Conservation (phyloP, 2,888 invertebrate species). For the Sphinx pinastri region DNA sequence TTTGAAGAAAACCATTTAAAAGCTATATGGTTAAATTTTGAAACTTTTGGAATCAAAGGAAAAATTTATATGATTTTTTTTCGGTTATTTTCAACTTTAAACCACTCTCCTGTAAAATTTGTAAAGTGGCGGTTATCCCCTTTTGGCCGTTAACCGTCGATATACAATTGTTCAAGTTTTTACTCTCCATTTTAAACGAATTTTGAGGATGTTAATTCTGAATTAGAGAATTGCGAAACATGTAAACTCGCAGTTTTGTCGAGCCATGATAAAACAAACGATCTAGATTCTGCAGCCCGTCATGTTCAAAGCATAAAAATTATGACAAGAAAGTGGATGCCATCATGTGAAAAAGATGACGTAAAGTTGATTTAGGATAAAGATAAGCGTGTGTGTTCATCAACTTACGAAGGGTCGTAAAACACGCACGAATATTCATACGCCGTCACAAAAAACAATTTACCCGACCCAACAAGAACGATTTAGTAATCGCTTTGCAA, state of each 20-base stretch:
- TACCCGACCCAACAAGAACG: constrained; percentile 20
- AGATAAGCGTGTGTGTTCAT: constrained; percentile 18
- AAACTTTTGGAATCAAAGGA: too few species aligned
- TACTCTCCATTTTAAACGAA: neutral
- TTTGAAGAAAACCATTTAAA: too few species aligned
- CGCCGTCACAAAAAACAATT: constrained; percentile 10
- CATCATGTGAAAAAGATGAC: neutral
- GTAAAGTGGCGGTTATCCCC: too few species aligned
- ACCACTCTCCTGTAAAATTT: too few species aligned
- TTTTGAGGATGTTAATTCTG: too few species aligned
- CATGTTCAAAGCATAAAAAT: constrained; percentile 5
- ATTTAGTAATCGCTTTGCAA: constrained; percentile 31
- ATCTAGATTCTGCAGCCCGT: neutral
- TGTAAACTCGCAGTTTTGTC: neutral
- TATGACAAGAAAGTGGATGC: constrained; percentile 14
- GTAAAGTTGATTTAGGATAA: constrained; percentile 11
- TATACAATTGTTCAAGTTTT: constrained; percentile 26
- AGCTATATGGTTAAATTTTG: too few species aligned
- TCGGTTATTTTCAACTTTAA: too few species aligned
- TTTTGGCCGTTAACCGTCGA: too few species aligned
- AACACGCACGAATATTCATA: constrained; percentile 14
- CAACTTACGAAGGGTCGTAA: constrained; percentile 11
- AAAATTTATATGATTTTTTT: too few species aligned
- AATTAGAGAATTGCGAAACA: too few species aligned
- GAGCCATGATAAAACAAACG: neutral